These are phyloP conservation scores for Bombyx mandarina DNA, from an alignment of 1,140 invertebrate species.

Conservation along the genomic window DNA sequence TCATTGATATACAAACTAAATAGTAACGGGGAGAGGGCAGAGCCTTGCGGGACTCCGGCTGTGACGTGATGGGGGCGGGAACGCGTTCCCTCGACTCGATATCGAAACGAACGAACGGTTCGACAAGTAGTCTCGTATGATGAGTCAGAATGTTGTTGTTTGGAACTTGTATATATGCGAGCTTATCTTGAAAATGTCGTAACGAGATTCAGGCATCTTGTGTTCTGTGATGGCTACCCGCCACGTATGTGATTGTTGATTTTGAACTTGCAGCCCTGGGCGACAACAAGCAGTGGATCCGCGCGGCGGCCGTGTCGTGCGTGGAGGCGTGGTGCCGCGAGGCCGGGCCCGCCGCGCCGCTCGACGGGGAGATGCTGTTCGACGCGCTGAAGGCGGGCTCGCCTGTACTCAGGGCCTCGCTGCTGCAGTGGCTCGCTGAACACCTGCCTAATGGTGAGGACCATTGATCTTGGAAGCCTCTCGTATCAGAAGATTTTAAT, in stretches of 20 bases:
- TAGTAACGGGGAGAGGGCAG: no score
- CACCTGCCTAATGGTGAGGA: constrained; percentile 80
- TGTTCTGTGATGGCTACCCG: background rate
- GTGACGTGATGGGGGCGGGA: no score
- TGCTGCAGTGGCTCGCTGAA: constrained; percentile 88
- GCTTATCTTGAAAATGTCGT: background rate
- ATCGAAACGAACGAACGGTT: no score
- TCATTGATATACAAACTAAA: no score
- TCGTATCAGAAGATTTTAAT: no score
- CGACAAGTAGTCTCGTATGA: no score
- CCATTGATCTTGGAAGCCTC: no score
- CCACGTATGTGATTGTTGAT: no score
- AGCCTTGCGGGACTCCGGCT: no score
- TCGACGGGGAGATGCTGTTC: constrained; percentile 90
- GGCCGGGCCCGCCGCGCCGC: constrained; percentile 85
- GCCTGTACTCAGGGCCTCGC: constrained; percentile 83
- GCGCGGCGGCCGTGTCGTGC: constrained; percentile 82
- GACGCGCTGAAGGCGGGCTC: constrained; percentile 90
- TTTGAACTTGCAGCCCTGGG: constrained; percentile 63
- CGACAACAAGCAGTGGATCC: constrained; percentile 81
- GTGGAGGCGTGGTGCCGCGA: constrained; percentile 88
- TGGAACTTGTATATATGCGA: no score
- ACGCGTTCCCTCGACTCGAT: no score
- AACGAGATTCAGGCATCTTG: background rate
- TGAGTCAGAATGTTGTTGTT: no score